Percentiles rank a stretch among this genome's conserved stretches.
phyloP scores from a whole-genome alignment of 2,113 vertebrate species.

The Numenius arquata region DNA sequence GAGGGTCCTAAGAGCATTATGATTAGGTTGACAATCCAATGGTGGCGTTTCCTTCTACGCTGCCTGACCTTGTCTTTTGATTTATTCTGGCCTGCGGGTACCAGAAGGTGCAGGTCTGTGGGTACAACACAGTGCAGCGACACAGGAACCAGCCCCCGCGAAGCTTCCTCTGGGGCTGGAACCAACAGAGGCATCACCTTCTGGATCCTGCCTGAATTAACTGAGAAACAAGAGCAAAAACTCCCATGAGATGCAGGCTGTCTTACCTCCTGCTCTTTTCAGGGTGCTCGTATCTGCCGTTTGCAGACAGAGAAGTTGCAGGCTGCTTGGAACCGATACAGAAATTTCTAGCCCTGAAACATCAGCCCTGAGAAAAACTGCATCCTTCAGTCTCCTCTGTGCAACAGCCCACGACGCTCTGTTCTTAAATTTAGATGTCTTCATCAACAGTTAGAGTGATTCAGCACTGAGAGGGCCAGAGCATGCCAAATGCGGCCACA shows the following conservation, averaged over 20 bases:
- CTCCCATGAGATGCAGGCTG: neutral
- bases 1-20: neutral
- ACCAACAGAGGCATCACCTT: rapidly evolving
- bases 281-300: neutral
- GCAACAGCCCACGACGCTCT: neutral
- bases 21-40: neutral
- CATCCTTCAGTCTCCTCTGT: neutral
- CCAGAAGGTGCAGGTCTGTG: neutral
- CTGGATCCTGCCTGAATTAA: neutral
- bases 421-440: neutral
- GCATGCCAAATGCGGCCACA: rapidly evolving
- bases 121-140: neutral
- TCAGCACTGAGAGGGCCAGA: neutral
- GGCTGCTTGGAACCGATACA: neutral
- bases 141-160: rapidly evolving
- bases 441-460: neutral
- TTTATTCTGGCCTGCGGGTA: neutral
- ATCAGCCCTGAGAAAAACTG: neutral
- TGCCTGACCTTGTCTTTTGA: neutral
- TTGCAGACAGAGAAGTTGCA: rapidly evolving
- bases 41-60: rapidly evolving
- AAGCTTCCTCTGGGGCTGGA: neutral
- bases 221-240: neutral
- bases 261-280: neutral
- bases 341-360: neutral